Evolutionary conservation across 2,113 vertebrate species (phyloP).

Genomic region (Lycaon pictus): DNA sequence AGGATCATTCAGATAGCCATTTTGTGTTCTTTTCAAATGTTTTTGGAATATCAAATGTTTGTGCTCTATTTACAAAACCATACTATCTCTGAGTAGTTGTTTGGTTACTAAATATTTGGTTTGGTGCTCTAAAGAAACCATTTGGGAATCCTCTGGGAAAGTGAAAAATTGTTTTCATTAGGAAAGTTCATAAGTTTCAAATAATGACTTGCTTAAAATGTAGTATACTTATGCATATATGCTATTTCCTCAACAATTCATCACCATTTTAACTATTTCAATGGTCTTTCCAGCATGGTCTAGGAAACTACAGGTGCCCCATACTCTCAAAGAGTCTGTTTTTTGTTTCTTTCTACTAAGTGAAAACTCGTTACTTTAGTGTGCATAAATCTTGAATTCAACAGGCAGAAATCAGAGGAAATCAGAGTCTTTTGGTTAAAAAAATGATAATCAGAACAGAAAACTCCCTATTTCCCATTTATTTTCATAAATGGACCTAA

Average conservation of each 20-base stretch:
- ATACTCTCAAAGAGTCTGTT: neutral
- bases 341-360: neutral
- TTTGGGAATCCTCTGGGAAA: neutral
- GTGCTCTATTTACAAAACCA: neutral
- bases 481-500: neutral
- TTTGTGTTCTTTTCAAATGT: neutral
- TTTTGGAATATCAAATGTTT: neutral
- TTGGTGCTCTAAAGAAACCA: neutral
- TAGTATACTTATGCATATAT: neutral
- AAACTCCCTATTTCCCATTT: constrained; percentile 13
- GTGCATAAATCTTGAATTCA: neutral
- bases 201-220: neutral
- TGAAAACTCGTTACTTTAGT: neutral
- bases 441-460: neutral
- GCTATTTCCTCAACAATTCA: neutral
- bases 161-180: neutral
- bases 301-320: neutral
- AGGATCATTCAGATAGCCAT: neutral
- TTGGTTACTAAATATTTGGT: neutral
- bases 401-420: neutral
- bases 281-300: neutral
- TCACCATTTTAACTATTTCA: neutral
- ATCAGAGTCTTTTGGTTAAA: neutral
- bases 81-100: neutral
- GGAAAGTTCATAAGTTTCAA: neutral